Conservation (phyloP, 2,113 vertebrate genomes). For the Tragelaphus imberbis region DNA sequence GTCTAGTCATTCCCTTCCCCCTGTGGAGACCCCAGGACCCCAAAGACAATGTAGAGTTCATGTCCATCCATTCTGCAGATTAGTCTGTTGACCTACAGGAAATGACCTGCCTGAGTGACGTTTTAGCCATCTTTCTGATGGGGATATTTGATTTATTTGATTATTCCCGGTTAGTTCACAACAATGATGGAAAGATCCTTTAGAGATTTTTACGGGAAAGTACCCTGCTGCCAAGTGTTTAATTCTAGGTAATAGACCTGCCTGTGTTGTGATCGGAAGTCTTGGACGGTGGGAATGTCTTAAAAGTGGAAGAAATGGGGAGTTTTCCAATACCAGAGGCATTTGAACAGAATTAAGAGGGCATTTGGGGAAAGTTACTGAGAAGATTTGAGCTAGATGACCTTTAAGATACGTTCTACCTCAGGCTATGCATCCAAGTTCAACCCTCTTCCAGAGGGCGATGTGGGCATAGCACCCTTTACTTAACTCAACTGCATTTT, state of each 20-base stretch:
- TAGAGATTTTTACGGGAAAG: not conserved
- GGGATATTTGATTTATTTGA: not conserved
- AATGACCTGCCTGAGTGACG: not conserved
- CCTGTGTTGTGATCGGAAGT: not conserved
- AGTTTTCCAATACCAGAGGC: not conserved
- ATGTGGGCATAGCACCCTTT: not conserved
- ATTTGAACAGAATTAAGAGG: not conserved
- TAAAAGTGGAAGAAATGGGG: not conserved
- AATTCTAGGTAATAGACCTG: not conserved
- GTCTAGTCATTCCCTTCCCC: not conserved
- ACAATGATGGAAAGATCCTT: not conserved
- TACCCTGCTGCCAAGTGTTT: not conserved
- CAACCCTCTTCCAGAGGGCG: not conserved
- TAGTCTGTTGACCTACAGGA: not conserved
- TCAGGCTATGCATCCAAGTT: not conserved
- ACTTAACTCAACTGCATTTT: not conserved
- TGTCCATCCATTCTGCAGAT: not conserved
- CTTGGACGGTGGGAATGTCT: not conserved
- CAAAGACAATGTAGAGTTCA: not conserved
- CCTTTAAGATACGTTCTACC: not conserved
- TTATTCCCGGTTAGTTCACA: not conserved
- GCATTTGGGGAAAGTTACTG: not conserved
- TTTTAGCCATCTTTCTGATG: not conserved
- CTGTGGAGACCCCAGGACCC: not conserved
- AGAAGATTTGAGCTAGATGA: not conserved